Base-by-base conservation (phyloP, 2,113 vertebrate genomes). In the Tachysurus fulvidraco region DNA sequence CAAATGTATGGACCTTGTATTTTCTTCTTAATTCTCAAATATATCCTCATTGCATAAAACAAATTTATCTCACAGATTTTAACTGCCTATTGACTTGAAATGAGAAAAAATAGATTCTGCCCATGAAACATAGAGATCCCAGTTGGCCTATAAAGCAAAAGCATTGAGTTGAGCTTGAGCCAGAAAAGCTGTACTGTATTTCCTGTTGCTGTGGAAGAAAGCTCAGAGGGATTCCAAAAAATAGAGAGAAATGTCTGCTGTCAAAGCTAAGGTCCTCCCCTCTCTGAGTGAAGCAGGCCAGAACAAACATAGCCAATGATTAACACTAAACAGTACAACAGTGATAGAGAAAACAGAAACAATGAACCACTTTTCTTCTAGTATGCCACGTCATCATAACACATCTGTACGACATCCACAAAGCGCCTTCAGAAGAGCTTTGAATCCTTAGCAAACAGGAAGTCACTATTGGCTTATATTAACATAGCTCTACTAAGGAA, bases 241-340 rank as follows among this genome's bases (percentile, higher is more conserved):
- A 65, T n/a, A 25, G 36, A 12, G 77, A 25, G 57, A 46, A 55
- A 87, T 60, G 14, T 50, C 50, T 16, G 44, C 44, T 77, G 86
- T 83, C 69, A 83, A n/a, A 67, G 8, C 41, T 36, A 71, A 50
- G n/a, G 17, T n/a, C 16, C 67, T 74, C 44, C 69, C 44, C 69
- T 60, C 50, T 36, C 74, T 2, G 54, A 52, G 25, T 86, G 52
- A 64, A 36, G n/a, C 55, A 19, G 28, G 69, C 86, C 67, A 87
- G n/a, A 71, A 77, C 36, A 81, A 86, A 86, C 60, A 76, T 17
- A 64, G 59, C 41, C 30, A 52, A 59, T 59, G 17, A 80, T 23
- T 23, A 81, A 65, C 28, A 81, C 85, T 60, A 14, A 71, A 44
- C 64, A 73, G 17, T 60, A 44, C 81, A 83, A 21, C 25, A 69